Base-by-base conservation (phyloP, 2,888 invertebrate species). In the Yponomeuta cagnagella region DNA sequence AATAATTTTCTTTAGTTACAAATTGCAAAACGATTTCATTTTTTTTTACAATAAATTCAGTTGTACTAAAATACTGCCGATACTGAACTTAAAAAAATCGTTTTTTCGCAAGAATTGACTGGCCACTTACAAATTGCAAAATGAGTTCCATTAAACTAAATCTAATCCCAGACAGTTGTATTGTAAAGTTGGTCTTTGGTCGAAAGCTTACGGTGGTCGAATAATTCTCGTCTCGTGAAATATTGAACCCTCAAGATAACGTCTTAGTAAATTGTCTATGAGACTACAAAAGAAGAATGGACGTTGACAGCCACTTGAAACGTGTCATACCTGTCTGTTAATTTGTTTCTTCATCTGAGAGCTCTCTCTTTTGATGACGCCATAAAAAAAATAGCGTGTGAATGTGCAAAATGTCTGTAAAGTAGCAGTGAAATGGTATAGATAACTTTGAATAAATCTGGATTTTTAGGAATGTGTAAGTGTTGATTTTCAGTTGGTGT, bases 141-240 rank as follows among this genome's bases (percentile, higher is more conserved):
- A 58, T 5, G 52, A 15, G 52, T 58, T 58, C 52, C 15, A 58
- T 58, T 43, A 12, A 12, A 9, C 15, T 12, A 58, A 58, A 5
- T 58, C 15, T 12, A 58, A 4, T 58, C 15, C 15, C 52, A 58
- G 52, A 58, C 52, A 8, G 12, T 15, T 15, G 12, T 10, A 52
- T 12, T 12, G 52, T 15, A 8, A 58, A 58, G 15, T 15, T 58
- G 52, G 15, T 5, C 52, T 6, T 12, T 58, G 15, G 15, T 58
- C 52, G 15, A 58, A 15, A 1, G 2, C 52, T 58, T 12, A 58
- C 52, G 52, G 76, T 72, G 63, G 71, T 72, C 69, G 78, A 75
- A 81, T 80, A 80, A 77, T 80, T 58, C 79, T 78, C 75, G 79
- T 80, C 78, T 79, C 76, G 77, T 85, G 82, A 83, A 84, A 83